Evolutionary conservation across 2,113 vertebrate genomes (phyloP).

Genomic region (Capreolus pygargus): DNA sequence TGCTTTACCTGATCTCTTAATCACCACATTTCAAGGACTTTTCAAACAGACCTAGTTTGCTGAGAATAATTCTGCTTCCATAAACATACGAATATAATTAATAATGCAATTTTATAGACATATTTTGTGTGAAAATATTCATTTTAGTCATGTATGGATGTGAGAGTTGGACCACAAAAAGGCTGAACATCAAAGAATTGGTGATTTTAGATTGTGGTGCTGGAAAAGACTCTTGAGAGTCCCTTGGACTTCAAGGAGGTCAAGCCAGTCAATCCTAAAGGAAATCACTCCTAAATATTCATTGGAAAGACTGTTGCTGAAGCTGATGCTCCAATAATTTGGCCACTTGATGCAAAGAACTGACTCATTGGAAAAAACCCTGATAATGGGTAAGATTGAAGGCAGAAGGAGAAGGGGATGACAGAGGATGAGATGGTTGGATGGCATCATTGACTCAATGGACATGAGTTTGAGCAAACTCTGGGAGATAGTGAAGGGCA

Average conservation of each 20-base stretch:
- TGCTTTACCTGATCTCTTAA: background rate
- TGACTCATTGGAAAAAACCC: background rate
- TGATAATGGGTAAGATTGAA: background rate
- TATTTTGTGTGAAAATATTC: background rate
- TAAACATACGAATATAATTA: background rate
- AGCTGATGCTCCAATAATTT: background rate
- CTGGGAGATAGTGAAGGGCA: background rate
- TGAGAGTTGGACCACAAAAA: background rate
- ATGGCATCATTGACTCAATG: background rate
- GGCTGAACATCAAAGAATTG: background rate
- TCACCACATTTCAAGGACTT: background rate
- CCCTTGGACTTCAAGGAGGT: background rate
- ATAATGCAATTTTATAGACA: background rate
- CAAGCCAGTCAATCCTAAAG: background rate
- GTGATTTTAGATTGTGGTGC: background rate
- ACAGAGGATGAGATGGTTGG: background rate
- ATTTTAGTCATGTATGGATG: background rate
- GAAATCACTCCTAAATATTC: background rate
- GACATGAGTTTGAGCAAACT: background rate
- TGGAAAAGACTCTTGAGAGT: background rate
- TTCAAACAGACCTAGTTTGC: background rate
- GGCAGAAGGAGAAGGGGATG: background rate
- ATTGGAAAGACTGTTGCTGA: background rate
- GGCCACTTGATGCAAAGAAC: background rate
- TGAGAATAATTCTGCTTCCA: background rate